Evolutionary conservation across 1,140 invertebrate genomes (phyloP).

Genomic region (Calliopsis andreniformis): DNA sequence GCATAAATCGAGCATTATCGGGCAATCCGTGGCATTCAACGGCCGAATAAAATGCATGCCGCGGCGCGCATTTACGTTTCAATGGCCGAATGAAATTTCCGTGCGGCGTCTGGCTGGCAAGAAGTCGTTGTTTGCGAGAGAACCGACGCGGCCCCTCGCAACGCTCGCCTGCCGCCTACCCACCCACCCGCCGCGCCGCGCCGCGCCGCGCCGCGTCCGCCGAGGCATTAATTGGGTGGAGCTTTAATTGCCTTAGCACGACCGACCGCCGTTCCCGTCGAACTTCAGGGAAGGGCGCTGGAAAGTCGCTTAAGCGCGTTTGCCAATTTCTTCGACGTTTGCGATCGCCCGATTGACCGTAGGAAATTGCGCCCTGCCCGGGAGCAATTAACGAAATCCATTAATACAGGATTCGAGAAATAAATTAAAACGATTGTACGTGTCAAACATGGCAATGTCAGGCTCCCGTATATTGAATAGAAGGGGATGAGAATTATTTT

Average conservation of each 20-base stretch:
- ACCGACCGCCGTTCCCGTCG: slow-evolving; percentile 48
- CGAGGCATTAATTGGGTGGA: slow-evolving; percentile 76
- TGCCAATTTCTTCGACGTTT: slow-evolving; percentile 35
- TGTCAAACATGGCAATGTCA: too few species aligned
- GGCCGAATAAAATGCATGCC: slow-evolving; percentile 24
- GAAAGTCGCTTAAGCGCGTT: slow-evolving; percentile 35
- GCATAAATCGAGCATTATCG: slow-evolving; percentile 44
- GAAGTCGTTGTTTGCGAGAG: slow-evolving; percentile 54
- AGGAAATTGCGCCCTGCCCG: not conserved
- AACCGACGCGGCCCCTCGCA: slow-evolving; percentile 61
- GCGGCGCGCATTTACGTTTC: slow-evolving; percentile 41
- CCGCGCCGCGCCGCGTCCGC: slow-evolving; percentile 54
- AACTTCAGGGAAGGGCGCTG: slow-evolving; percentile 23
- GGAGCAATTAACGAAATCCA: not conserved
- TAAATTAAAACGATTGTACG: too few species aligned
- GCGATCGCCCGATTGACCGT: slow-evolving; percentile 37
- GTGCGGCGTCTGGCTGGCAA: slow-evolving; percentile 32
- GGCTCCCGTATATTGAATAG: too few species aligned
- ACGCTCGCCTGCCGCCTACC: slow-evolving; percentile 46
- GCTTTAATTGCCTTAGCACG: slow-evolving; percentile 77
- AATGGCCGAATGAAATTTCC: slow-evolving; percentile 44
- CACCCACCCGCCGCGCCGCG: too few species aligned
- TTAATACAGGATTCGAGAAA: too few species aligned
- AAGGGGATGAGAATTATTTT: too few species aligned
- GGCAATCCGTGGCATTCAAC: slow-evolving; percentile 31